Conservation (phyloP, 2,113 vertebrate genomes). For the Symphodus melops region DNA sequence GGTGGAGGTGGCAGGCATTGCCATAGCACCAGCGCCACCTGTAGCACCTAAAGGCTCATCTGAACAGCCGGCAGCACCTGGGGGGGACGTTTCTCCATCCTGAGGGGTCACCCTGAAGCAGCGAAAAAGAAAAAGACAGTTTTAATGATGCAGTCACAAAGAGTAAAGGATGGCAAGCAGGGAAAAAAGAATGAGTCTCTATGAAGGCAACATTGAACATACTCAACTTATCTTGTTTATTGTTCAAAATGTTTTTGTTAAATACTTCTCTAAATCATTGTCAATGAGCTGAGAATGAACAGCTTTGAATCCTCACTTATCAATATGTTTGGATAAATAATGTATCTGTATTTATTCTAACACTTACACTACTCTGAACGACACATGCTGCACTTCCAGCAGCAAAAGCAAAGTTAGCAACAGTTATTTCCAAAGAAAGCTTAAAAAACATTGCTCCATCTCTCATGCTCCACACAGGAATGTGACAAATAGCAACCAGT, state of each 20-base stretch:
- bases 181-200: not conserved
- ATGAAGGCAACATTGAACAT: not conserved
- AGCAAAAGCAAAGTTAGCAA: not conserved
- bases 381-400: not conserved
- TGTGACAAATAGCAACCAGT: not conserved
- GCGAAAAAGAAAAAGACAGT: slow-evolving; percentile 12
- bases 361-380: no score
- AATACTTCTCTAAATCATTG: no score
- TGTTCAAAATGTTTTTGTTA: no score
- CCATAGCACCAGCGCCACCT: slow-evolving; percentile 82
- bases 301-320: not conserved
- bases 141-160: not conserved
- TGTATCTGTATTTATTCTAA: not conserved
- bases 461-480: no score
- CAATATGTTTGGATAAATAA: not conserved
- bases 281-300: not conserved
- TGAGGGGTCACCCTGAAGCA: slow-evolving; percentile 89
- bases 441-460: no score
- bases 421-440: not conserved
- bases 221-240: no score
- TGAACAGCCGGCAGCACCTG: slow-evolving; percentile 62
- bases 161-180: not conserved
- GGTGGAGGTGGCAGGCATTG: slow-evolving; percentile 87
- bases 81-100: slow-evolving; percentile 72
- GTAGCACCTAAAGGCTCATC: slow-evolving; percentile 70